Evolutionary conservation across 2,797 vertebrate species (phyloP).

Genomic region (Coregonus suidteri): DNA sequence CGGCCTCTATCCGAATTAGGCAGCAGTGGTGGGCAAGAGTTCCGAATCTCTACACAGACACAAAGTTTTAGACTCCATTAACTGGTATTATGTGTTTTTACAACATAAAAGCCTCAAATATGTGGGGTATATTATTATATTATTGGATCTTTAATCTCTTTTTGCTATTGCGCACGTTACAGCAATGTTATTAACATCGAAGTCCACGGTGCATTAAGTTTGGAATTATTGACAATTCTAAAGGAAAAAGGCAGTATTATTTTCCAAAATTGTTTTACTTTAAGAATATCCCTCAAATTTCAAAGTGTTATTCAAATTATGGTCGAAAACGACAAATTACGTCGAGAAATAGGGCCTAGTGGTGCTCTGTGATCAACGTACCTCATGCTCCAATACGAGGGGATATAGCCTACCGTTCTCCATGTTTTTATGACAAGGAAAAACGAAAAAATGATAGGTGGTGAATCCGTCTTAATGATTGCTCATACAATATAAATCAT

Average conservation of each 20-base stretch:
- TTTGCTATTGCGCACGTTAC: neutral
- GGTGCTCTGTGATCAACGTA: conserved; percentile 31
- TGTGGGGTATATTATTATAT: neutral
- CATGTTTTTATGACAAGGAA: conserved; percentile 2
- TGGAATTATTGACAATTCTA: neutral
- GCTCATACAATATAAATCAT: conserved; percentile 14
- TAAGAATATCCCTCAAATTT: neutral
- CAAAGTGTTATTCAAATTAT: neutral
- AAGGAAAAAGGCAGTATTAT: neutral
- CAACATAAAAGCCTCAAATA: neutral
- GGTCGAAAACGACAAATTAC: conserved; percentile 78
- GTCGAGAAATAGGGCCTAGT: conserved; percentile 78
- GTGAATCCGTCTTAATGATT: conserved; percentile 7
- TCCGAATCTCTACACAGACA: conserved; percentile 33
- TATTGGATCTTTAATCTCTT: neutral
- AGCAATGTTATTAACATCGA: neutral
- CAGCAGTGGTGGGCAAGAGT: conserved; percentile 49
- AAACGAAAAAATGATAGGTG: neutral
- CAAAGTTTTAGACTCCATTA: conserved; percentile 17
- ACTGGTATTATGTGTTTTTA: neutral
- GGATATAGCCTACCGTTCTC: conserved; percentile 11
- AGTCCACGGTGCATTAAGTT: neutral
- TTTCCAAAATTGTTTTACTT: neutral
- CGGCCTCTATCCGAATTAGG: conserved; percentile 71
- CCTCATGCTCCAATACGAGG: conserved; percentile 64